These are phyloP conservation scores for Lordiphosa andalusiaca DNA, from an alignment of 2,888 invertebrate species.

Conservation along the genomic window DNA sequence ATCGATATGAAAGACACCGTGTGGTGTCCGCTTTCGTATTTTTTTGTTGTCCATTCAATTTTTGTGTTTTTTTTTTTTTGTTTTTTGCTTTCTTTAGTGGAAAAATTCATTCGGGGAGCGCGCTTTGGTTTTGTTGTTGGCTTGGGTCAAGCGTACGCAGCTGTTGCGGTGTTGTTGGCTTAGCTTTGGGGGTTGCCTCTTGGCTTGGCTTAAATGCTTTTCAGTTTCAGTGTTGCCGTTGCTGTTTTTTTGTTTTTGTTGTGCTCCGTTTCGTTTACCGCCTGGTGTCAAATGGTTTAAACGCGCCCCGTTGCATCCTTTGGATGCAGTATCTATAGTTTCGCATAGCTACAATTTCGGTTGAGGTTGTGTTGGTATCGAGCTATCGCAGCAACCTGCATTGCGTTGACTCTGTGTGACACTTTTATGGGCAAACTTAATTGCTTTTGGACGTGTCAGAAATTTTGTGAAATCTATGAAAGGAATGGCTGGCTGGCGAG, in stretches of 20 bases:
- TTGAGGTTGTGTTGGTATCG: constrained; percentile 30
- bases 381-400: constrained; percentile 20
- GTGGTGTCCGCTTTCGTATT: constrained; percentile 26
- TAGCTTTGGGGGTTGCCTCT: constrained; percentile 44
- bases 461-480: constrained; percentile 28
- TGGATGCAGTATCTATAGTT: constrained; percentile 43
- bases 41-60: constrained; percentile 26
- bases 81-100: constrained; percentile 18
- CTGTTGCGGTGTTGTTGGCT: constrained; percentile 65
- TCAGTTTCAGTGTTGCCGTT: constrained; percentile 25
- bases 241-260: constrained; percentile 9
- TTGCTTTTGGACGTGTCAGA: constrained; percentile 63
- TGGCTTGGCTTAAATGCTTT: constrained; percentile 54
- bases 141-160: constrained; percentile 53
- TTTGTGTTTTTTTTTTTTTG: constrained; percentile 14
- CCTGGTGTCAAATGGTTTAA: constrained; percentile 71
- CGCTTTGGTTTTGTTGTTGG: constrained; percentile 39
- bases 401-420: constrained; percentile 50
- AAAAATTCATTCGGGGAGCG: constrained; percentile 58
- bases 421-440: constrained; percentile 64
- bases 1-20: constrained; percentile 57
- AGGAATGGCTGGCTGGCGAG: background rate
- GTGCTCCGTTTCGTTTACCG: constrained; percentile 24
- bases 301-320: constrained; percentile 44
- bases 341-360: constrained; percentile 33